Evolutionary conservation across 2,888 invertebrate genomes (phyloP).

Genomic region (Elysia crispata): DNA sequence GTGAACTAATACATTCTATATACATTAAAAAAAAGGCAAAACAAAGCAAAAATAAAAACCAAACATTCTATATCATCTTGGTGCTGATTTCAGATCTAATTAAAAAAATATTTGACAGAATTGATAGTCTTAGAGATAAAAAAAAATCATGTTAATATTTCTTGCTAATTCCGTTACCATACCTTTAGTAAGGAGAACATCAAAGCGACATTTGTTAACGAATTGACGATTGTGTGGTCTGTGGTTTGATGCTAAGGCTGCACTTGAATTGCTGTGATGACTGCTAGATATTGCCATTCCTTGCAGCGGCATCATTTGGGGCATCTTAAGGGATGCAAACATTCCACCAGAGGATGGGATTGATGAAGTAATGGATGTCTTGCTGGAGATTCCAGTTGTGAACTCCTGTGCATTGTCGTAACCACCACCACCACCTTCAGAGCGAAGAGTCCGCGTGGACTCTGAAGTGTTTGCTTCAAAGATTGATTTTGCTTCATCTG

Average conservation of each 20-base stretch:
- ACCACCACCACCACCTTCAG: background rate
- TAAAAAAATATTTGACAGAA: too few species aligned
- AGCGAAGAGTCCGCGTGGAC: background rate
- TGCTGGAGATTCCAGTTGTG: background rate
- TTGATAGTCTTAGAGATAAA: too few species aligned
- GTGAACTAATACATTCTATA: too few species aligned
- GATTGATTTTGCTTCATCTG: conserved; percentile 31
- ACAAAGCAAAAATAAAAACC: too few species aligned
- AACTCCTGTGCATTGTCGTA: conserved; percentile 26
- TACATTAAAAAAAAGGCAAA: too few species aligned
- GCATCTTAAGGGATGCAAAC: conserved; percentile 38
- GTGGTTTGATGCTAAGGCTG: background rate
- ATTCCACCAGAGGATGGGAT: conserved; percentile 2
- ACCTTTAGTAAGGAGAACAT: conserved; percentile 38
- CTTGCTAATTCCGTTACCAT: background rate
- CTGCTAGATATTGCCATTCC: background rate
- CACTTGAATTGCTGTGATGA: conserved; percentile 14
- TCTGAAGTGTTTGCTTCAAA: conserved; percentile 21
- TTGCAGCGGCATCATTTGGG: conserved; percentile 28
- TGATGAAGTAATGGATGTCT: background rate
- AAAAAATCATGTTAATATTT: background rate
- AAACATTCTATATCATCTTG: too few species aligned
- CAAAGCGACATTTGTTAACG: conserved; percentile 14
- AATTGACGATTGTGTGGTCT: too few species aligned
- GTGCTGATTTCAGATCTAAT: too few species aligned